Evolutionary conservation across 2,888 invertebrate species (phyloP).

Genomic region (Orthosia cruda): DNA sequence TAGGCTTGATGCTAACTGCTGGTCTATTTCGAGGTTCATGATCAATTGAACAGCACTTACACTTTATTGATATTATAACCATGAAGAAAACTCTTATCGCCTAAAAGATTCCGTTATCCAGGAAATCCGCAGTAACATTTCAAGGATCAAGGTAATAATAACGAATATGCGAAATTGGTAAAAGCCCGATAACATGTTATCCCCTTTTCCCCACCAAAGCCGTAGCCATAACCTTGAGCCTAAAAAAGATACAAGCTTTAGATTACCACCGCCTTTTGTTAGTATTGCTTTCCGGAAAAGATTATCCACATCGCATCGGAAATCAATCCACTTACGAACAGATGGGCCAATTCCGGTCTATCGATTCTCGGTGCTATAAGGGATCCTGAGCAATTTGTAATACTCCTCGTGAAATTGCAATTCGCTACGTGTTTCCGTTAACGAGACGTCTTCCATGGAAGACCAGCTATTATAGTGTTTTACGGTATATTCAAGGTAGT

Average conservation of each 20-base stretch:
- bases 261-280: constrained; percentile 9
- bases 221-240: neutral
- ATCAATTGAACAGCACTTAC: neutral
- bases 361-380: constrained; percentile 17
- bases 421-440: constrained; percentile 58
- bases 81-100: neutral
- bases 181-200: neutral
- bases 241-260: constrained; percentile 5
- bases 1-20: too few species aligned
- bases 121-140: neutral
- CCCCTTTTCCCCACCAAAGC: constrained; percentile 1
- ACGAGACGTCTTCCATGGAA: constrained; percentile 20
- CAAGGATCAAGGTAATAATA: neutral
- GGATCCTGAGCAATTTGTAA: constrained; percentile 54
- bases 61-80: neutral
- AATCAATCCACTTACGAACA: constrained; percentile 20
- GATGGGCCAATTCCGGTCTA: constrained; percentile 19
- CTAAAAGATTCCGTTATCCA: neutral
- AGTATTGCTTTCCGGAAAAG: constrained; percentile 29
- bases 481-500: constrained; percentile 18
- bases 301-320: constrained; percentile 23
- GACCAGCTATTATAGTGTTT: constrained; percentile 18
- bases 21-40: neutral
- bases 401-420: constrained; percentile 48
- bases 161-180: neutral